A percentile compares a stretch with the other conserved stretches of the same genome.
Conservation (phyloP, 2,113 vertebrate species). For the Lynx canadensis region DNA sequence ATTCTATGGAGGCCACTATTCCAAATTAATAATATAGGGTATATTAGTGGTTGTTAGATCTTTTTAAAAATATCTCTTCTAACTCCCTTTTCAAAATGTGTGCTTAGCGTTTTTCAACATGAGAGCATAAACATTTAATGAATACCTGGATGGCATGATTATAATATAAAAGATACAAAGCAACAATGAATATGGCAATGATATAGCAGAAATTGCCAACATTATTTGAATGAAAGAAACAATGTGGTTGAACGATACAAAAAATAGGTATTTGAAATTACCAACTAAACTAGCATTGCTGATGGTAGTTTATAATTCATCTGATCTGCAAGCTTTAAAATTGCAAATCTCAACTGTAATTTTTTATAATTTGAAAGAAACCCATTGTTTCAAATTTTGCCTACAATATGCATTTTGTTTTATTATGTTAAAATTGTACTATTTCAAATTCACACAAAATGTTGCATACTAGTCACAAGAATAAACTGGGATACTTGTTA, state of each 20-base stretch:
- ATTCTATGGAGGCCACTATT: neutral
- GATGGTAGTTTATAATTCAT: neutral
- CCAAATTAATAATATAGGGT: neutral
- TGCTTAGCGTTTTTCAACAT: neutral
- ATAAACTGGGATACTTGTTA: neutral
- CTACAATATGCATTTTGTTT: neutral
- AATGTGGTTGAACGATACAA: neutral
- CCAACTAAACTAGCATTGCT: neutral
- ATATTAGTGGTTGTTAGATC: neutral
- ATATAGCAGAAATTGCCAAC: neutral
- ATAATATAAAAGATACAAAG: neutral
- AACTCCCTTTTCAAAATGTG: neutral
- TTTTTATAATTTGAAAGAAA: neutral
- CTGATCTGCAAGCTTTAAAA: neutral
- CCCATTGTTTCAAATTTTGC: neutral
- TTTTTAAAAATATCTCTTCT: neutral
- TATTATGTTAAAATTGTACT: neutral
- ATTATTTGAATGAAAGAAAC: neutral
- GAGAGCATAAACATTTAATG: neutral
- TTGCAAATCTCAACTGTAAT: neutral
- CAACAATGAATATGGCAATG: neutral
- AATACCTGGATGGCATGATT: neutral
- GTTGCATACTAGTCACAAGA: neutral
- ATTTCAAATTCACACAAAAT: slow-evolving; percentile 17
- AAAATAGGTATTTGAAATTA: slow-evolving; percentile 1